Evolutionary conservation across 1,140 invertebrate genomes (phyloP).

Genomic region (Drosophila eugracilis): DNA sequence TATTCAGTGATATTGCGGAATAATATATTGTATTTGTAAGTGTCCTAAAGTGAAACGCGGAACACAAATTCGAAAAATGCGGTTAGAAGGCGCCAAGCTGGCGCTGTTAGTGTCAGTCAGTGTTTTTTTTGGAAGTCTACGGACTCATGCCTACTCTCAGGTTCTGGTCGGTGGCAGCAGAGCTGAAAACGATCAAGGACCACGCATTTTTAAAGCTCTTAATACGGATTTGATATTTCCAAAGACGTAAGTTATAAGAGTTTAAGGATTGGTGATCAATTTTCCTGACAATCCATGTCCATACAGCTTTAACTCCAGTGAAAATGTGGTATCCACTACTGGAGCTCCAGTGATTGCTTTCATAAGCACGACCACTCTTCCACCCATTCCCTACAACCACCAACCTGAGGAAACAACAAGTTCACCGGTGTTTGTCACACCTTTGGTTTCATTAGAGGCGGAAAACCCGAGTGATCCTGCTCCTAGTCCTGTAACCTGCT

Average conservation of each 20-base stretch:
- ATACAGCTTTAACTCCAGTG: conserved; percentile 74
- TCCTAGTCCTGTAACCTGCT: no score
- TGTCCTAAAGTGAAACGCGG: conserved; percentile 30
- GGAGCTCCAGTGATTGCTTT: conserved; percentile 20
- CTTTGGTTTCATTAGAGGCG: conserved; percentile 16
- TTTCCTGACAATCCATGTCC: background rate
- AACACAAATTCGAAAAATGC: conserved; percentile 29
- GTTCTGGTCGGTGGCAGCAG: conserved; percentile 45
- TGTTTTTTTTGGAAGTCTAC: conserved; percentile 19
- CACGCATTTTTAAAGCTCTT: conserved; percentile 76
- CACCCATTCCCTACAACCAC: conserved; percentile 69
- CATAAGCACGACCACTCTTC: conserved; percentile 19
- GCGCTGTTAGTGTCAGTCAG: conserved; percentile 36
- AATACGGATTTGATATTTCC: conserved; percentile 83
- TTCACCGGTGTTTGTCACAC: conserved; percentile 57
- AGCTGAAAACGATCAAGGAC: conserved; percentile 50
- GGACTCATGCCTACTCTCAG: conserved; percentile 62
- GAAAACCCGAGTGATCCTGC: background rate
- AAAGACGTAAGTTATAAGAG: conserved; percentile 64
- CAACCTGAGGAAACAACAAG: conserved; percentile 23
- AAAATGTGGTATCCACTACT: conserved; percentile 71
- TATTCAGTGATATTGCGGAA: conserved; percentile 12
- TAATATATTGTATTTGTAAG: conserved; percentile 1
- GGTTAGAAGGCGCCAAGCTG: conserved; percentile 33
- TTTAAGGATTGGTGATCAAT: background rate